phyloP scores from a whole-genome alignment of 2,113 vertebrate genomes.

The Rhynchomys soricoides region DNA sequence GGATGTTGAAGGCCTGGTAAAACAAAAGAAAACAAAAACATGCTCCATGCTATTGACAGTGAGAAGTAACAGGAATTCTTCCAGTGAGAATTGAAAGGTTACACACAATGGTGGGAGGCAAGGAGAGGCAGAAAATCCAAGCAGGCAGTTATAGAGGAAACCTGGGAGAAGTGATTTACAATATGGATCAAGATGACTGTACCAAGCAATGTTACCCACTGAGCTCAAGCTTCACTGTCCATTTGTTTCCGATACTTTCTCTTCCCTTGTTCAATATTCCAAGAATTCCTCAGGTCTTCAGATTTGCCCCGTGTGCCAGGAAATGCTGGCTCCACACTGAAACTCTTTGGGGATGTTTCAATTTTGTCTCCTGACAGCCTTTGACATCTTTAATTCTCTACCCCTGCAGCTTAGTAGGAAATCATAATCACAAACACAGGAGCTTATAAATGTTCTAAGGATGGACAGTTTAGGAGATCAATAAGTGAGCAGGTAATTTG shows the following conservation, averaged over 20 bases:
- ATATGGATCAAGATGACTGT: neutral
- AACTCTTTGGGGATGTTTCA: neutral
- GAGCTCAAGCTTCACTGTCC: neutral
- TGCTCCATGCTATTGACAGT: neutral
- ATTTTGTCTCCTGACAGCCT: conserved; percentile 28
- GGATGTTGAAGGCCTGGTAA: neutral
- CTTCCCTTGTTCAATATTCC: neutral
- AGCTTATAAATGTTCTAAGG: conserved; percentile 20
- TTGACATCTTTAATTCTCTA: neutral
- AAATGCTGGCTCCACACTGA: neutral
- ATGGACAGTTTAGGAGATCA: neutral
- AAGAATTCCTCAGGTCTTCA: neutral
- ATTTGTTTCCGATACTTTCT: neutral
- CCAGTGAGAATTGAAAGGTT: neutral
- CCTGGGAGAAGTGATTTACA: neutral
- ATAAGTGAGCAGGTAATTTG: neutral
- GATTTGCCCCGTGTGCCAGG: neutral
- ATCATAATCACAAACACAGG: neutral
- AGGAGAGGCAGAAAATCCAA: neutral
- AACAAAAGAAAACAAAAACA: neutral
- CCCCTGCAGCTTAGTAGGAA: neutral
- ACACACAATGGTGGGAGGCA: neutral
- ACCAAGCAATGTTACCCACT: neutral
- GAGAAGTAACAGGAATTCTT: neutral
- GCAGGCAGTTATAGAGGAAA: neutral